Evolutionary conservation across 2,113 vertebrate species (phyloP), one percentile per base, ranked within the genome.

Genomic region (Marmota flaviventris): DNA sequence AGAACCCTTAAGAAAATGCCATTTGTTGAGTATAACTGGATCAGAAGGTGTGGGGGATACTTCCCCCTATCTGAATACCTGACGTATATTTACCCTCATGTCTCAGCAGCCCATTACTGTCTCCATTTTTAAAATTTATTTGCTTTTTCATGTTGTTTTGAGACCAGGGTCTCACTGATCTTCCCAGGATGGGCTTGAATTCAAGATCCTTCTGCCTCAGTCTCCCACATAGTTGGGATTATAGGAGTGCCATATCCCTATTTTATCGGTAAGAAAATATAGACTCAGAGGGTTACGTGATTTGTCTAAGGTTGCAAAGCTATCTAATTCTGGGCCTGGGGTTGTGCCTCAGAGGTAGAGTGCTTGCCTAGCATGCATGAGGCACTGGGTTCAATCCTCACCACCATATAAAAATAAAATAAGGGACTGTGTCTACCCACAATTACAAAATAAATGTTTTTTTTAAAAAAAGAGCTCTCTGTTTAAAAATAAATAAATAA

Each of bases 251-350:
- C 11, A 12, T 69, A 29, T 73, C 25, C 65, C 45, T 37, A 17
- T 63, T 91, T 76, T 65, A 39, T 83, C 86, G 79, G 78, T 48
- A 89, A 84, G n/a, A 69, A 92, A 89, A 81, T 82, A 58, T 25
- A 76, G 65, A 39, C 48, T 37, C 51, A 93, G 95, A 86, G 67
- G 34, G 73, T 75, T 89, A 76, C 84, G 45, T 79, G 79, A 93
- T 5, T 86, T 93, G 34, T 39, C 85, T 73, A 75, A 63, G 65
- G 61, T 92, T 89, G 81, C 72, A 79, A 83, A 94, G 75, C 51
- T 75, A 76, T 42, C 78, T 92, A 53, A 51, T 61, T 4, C 42
- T 45, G 42, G 42, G 42, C 42, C 42, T 45, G 42, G 42, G 42
- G 42, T 45, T 45, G 42, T 45, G 42, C 42, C 42, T 45, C 42